Evolutionary conservation across 2,113 vertebrate genomes (phyloP), one percentile per base, ranked within the genome.

Genomic region (Lanius ludovicianus): DNA sequence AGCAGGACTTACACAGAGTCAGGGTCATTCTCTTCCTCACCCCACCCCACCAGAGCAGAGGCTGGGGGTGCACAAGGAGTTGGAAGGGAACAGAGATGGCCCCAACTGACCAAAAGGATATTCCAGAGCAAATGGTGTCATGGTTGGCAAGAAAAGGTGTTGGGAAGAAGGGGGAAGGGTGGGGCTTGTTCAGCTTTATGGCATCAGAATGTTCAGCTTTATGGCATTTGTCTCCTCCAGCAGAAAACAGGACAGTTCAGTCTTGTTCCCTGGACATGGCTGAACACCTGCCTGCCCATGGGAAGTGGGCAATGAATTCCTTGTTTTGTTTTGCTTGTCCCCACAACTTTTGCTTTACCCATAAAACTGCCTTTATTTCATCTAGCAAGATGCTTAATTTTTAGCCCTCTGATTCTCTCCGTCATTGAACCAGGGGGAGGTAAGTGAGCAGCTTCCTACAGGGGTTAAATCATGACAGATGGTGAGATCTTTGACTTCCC

Each of bases 121-220:
- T 56, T 42, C 23, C 15, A 3, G 4, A 52, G 21, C 15, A n/a
- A 19, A 27, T 15, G 18, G 7, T 1, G 1, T 27, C 25, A 7
- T 25, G 21, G 3, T 25, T 50, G 59, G 33, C 23, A 42, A 15
- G n/a, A 52, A 74, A 78, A 62, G 3, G 27, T 92, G 30, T 1
- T 3, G 15, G 13, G 11, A 70, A 33, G 31, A 70, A 73, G 28
- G 2, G 62, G 7, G n/a, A 75, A 71, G 14, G 1, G 5, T 47
- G 33, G 4, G 2, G 20, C 33, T 37, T 1, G 0, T 41, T 41
- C 2, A 9, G 31, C 24, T 24, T 23, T 24, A 24, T 23, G 14
- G 8, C 2, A 2, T 78, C 37, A 37, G 37, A 22, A 35, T 1
- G 0, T 41, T 41, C 2, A 9, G 31, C 24, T 24, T 23, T 24